Base-by-base conservation (phyloP, 2,797 vertebrate genomes). In the Gallinago stenura region DNA sequence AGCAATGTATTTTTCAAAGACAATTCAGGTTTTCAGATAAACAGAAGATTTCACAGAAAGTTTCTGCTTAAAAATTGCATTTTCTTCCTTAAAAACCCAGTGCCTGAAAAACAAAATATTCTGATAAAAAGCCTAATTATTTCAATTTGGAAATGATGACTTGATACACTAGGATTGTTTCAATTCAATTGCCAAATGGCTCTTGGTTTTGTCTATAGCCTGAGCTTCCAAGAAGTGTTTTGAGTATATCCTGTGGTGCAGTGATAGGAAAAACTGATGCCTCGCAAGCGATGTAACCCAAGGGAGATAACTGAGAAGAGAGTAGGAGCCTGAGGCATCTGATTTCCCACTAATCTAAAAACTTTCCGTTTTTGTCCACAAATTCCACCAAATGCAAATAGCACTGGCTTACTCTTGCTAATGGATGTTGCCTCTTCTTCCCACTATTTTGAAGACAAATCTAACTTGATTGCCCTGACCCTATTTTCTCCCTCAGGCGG, bases 61-160 rank as follows among this genome's bases (percentile, higher is more conserved):
- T 57, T 2, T 2, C 14, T 43, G 7, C 15, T 72, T 89, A 56
- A 82, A 73, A 73, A 24, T 1, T 7, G 1, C 1, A 0, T 0
- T 30, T 81, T 72, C 31, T 75, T 48, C 12, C 15, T 51, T 75
- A n/a, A 65, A 51, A 50, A 16, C 4, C 0, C 62, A 58, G 5
- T 39, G 18, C 22, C 62, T 86, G 39, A 51, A 68, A 78, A 77
- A 3, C 3, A 24, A 56, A 69, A n/a, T 43, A 73, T 53, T 64
- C 51, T 73, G 60, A 68, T 57, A 24, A 33, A 76, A 68, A 48
- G 9, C 12, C 11, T 45, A 56, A 65, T 50, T 6, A 50, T 83
- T 83, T 70, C n/a, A 31, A 4, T 56, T 83, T 65, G 60, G 41
- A 64, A 45, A 46, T 51, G 31, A 48, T 28, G 35, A 64, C 15